Evolutionary conservation across 2,113 vertebrate genomes (phyloP), one percentile per base, ranked within the genome.

Genomic region (Sialia sialis): DNA sequence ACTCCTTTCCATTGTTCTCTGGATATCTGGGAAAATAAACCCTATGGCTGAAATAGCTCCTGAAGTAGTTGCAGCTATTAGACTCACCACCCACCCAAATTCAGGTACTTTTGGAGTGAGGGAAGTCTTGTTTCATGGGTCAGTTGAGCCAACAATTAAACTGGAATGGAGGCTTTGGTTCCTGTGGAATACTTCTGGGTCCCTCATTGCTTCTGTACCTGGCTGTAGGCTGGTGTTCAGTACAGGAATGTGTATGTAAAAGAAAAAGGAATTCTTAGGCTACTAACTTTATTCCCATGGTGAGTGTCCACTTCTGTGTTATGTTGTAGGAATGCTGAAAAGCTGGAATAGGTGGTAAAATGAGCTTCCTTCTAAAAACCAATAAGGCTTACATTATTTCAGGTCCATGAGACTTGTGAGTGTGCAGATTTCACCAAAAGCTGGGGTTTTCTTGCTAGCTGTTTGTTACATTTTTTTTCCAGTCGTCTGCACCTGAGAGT

Each of bases 21-120:
- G 68, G 66, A 16, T 64, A 79, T 17, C 67, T 76, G 81, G 91
- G 81, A 82, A 89, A 96, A 77, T 21, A 68, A 92, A 75, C 36
- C 46, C 20, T 60, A 60, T 32, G 54, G 77, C 27, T 87, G n/a
- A 64, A 96, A 91, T 9, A 74, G 46, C 74, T 74, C 41, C 54
- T n/a, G 66, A 69, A 82, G 89, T 82, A 87, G 91, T 9, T 73
- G 41, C 84, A 82, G 69, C 84, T 46, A 29, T 85, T 73, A 87
- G 18, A 78, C 76, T n/a, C 68, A 68, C 74, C 60, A 51, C 48
- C 41, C 72, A 11, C 39, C 74, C 77, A 79, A 89, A 91, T 58
- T 54, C 73, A 46, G 77, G 80, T 54, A 41, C 55, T 82, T 91
- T 79, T 21, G 41, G 84, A 82, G 73, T 2, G 48, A 87, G 64